These are phyloP conservation scores for Anguilla rostrata DNA, from an alignment of 2,113 vertebrate species.

Conservation along the genomic window DNA sequence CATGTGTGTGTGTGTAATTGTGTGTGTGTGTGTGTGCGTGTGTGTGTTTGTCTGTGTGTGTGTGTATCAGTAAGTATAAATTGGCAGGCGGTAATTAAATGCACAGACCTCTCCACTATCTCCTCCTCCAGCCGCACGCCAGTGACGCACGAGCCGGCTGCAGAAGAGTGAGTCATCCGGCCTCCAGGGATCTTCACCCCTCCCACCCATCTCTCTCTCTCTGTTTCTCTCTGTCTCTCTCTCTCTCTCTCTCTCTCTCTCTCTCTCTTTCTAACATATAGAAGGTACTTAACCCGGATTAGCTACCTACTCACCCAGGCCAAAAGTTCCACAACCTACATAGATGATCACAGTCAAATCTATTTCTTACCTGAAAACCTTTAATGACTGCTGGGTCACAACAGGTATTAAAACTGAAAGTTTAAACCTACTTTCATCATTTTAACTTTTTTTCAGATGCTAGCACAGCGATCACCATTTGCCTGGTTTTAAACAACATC, in stretches of 20 bases:
- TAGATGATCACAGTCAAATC: background rate
- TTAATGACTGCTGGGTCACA: background rate
- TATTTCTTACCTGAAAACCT: background rate
- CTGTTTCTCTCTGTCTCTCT: background rate
- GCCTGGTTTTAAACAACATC: background rate
- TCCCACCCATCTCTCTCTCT: constrained; percentile 38
- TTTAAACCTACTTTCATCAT: background rate
- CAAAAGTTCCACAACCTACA: background rate
- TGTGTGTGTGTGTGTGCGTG: background rate
- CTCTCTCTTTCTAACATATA: background rate
- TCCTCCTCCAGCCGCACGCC: constrained; percentile 53
- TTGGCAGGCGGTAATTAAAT: constrained; percentile 56
- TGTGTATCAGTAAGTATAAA: constrained; percentile 41
- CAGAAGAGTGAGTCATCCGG: constrained; percentile 56
- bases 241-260: background rate
- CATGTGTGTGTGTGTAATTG: background rate
- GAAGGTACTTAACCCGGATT: constrained; percentile 2
- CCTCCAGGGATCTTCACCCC: constrained; percentile 43
- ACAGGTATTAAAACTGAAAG: background rate
- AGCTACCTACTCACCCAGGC: background rate
- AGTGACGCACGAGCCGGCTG: constrained; percentile 58
- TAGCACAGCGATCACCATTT: too few relatives aligned
- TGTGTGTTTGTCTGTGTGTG: constrained; percentile 4
- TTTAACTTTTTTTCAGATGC: too few relatives aligned
- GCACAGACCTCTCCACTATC: constrained; percentile 54